phyloP scores from a whole-genome alignment of 2,113 vertebrate species.

The Dipodomys spectabilis region DNA sequence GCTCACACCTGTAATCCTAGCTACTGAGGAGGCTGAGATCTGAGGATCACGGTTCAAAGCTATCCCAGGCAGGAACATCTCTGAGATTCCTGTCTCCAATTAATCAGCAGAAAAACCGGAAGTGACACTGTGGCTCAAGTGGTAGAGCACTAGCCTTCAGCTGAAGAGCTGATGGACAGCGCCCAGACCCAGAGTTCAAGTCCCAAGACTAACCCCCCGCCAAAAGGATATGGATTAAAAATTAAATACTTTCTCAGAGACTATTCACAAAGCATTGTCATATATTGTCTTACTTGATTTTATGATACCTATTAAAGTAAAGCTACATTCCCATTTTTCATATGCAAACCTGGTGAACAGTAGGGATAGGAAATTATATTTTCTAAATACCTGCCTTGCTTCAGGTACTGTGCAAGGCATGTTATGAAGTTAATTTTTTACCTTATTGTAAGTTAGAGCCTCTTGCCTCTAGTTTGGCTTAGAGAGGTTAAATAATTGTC shows the following conservation, averaged over 20 bases:
- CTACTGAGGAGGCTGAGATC: too few species aligned
- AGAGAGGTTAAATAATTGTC: slow-evolving; percentile 52
- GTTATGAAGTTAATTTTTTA: slow-evolving; percentile 8
- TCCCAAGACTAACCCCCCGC: too few species aligned
- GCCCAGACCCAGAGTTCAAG: too few species aligned
- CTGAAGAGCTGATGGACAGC: too few species aligned
- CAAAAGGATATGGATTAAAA: not conserved
- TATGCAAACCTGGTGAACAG: not conserved
- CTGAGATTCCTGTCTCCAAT: too few species aligned
- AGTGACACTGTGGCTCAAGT: too few species aligned
- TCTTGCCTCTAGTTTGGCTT: slow-evolving; percentile 32
- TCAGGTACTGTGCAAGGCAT: not conserved
- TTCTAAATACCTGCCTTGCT: slow-evolving; percentile 4
- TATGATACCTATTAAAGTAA: not conserved
- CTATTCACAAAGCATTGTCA: slow-evolving; percentile 25
- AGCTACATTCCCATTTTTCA: slow-evolving; percentile 9
- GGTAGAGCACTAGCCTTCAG: too few species aligned
- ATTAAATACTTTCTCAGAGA: not conserved
- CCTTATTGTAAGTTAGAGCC: slow-evolving; percentile 25
- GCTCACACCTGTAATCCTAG: too few species aligned
- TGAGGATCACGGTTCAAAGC: too few species aligned
- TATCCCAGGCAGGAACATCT: too few species aligned
- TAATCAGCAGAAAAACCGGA: too few species aligned
- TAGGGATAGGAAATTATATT: slow-evolving; percentile 14
- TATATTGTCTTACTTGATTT: slow-evolving; percentile 33